Evolutionary conservation across 1,140 invertebrate genomes (phyloP).

Genomic region (Whitmania pigra): DNA sequence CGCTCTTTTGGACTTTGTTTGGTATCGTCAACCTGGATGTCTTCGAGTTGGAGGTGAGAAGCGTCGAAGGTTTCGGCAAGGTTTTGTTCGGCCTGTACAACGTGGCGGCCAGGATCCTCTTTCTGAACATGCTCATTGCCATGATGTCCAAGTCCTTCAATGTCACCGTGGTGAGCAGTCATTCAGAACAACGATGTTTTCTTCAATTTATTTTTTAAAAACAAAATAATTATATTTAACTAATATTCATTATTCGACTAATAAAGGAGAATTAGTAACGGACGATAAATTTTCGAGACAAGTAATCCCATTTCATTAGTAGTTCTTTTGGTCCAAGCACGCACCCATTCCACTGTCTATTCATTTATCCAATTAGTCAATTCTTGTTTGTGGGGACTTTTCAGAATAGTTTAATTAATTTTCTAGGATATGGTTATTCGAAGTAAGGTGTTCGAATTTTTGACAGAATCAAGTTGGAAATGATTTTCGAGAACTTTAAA

Average conservation of each 20-base stretch:
- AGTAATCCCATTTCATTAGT: no score
- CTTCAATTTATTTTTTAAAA: background rate
- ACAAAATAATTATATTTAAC: background rate
- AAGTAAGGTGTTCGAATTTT: no score
- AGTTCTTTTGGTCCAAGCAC: no score
- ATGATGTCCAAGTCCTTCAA: constrained; percentile 99
- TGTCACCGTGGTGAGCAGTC: constrained; percentile 71
- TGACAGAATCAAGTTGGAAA: no score
- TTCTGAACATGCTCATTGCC: constrained; percentile 88
- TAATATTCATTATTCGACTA: background rate
- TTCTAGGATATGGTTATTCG: no score
- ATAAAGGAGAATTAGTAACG: background rate
- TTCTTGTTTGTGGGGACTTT: no score
- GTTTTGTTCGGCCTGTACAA: constrained; percentile 50
- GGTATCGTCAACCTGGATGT: constrained; percentile 30
- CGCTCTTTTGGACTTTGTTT: constrained; percentile 41
- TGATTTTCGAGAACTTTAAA: no score
- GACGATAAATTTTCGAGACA: no score
- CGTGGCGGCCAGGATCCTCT: constrained; percentile 89
- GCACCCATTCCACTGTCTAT: no score
- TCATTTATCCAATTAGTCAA: no score
- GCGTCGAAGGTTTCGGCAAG: constrained; percentile 50
- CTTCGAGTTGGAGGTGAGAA: constrained; percentile 13
- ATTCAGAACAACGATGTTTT: background rate
- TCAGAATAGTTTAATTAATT: no score